phyloP scores from a whole-genome alignment of 2,888 invertebrate species.

The Allolobophora icterica region DNA sequence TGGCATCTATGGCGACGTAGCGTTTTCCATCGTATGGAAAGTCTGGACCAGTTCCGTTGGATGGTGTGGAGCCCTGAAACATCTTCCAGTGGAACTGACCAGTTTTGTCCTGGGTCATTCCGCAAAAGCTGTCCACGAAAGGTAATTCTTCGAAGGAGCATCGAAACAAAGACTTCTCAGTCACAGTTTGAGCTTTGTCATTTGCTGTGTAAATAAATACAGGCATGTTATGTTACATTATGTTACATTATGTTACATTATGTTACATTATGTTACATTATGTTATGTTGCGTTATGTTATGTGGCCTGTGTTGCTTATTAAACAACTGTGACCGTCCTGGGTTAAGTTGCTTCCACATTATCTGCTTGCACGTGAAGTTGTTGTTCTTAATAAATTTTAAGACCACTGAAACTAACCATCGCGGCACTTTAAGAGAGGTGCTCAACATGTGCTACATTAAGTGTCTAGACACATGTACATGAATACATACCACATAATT shows the following conservation, averaged over 20 bases:
- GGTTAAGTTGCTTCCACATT: neutral
- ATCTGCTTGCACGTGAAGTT: neutral
- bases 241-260: neutral
- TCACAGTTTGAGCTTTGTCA: neutral
- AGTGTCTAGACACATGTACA: neutral
- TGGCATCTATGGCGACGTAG: constrained; percentile 84
- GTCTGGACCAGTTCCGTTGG: constrained; percentile 45
- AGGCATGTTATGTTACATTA: neutral
- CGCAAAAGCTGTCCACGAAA: constrained; percentile 57
- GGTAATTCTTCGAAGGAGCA: constrained; percentile 60
- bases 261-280: neutral
- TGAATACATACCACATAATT: constrained; percentile 27
- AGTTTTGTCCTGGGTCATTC: constrained; percentile 55
- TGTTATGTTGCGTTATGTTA: neutral
- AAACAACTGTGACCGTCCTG: too few relatives aligned
- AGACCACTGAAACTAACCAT: neutral
- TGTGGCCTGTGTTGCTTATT: too few relatives aligned
- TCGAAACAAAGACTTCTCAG: constrained; percentile 32
- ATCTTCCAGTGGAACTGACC: constrained; percentile 62
- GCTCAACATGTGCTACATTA: neutral
- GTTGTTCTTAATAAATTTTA: neutral
- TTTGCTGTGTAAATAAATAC: neutral
- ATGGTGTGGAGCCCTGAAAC: constrained; percentile 45
- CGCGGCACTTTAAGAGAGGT: neutral
- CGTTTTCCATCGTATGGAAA: constrained; percentile 42